Percentiles rank a stretch among this genome's conserved stretches.
Conservation (phyloP, 2,113 vertebrate species). For the Salvelinus alpinus region DNA sequence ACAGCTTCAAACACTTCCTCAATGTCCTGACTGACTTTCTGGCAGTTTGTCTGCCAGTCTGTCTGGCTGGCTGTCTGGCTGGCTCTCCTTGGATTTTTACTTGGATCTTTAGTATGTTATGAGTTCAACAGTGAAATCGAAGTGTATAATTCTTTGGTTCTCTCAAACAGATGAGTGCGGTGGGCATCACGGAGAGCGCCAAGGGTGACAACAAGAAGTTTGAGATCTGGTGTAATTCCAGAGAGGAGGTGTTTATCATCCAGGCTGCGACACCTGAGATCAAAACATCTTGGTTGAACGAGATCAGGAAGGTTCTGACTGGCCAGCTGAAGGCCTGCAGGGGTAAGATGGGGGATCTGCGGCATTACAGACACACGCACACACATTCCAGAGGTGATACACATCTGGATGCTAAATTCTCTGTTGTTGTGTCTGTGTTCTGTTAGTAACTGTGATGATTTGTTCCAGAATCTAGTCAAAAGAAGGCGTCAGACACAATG, state of each 20-base stretch:
- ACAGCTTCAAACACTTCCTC: conserved; percentile 96
- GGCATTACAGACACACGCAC: not conserved
- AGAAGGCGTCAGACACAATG: conserved; percentile 82
- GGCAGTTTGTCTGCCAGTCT: too few species aligned
- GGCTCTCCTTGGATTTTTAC: not conserved
- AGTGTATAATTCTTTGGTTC: not conserved
- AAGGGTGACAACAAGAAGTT: conserved; percentile 97
- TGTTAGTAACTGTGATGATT: not conserved
- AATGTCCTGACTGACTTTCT: conserved; percentile 67
- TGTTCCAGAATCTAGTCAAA: conserved; percentile 87
- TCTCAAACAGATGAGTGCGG: conserved; percentile 85
- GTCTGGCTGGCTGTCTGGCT: not conserved
- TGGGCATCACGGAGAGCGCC: conserved; percentile 95
- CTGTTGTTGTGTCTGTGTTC: not conserved
- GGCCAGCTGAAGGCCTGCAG: conserved; percentile 91
- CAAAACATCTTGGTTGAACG: conserved; percentile 91
- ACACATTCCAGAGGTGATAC: not conserved
- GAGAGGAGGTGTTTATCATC: conserved; percentile 95
- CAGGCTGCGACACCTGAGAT: conserved; percentile 91
- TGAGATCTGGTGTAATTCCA: conserved; percentile 96
- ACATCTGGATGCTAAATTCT: not conserved
- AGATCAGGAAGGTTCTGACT: conserved; percentile 95
- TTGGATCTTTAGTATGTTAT: too few species aligned
- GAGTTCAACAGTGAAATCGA: too few species aligned
- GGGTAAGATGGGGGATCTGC: conserved; percentile 68